Percentiles rank a stretch among this genome's conserved stretches.
phyloP scores from a whole-genome alignment of 1,140 invertebrate genomes.

The Zaprionus camerounensis region DNA sequence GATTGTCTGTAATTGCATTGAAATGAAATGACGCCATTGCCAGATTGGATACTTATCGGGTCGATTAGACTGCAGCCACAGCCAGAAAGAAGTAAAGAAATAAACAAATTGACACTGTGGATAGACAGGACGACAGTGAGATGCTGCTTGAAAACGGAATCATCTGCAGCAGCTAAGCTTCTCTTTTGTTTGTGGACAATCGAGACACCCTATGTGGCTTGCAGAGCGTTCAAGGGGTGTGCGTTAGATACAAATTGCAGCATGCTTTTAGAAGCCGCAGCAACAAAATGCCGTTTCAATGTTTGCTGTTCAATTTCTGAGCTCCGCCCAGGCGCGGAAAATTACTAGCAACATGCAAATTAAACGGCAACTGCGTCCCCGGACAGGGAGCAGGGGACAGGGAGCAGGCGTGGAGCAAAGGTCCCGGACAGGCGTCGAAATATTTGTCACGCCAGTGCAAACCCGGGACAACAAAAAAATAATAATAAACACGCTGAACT shows the following conservation, averaged over 20 bases:
- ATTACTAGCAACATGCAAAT: conserved; percentile 37
- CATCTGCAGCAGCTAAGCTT: no score
- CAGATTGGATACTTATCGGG: not conserved
- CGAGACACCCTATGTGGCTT: not conserved
- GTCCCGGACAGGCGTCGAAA: conserved; percentile 32
- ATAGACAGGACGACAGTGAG: no score
- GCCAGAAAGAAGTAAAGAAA: not conserved
- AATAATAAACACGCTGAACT: conserved; percentile 3
- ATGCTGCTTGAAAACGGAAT: no score
- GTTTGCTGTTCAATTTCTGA: conserved; percentile 24
- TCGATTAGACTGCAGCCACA: not conserved
- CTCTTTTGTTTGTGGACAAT: no score
- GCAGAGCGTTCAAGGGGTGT: not conserved
- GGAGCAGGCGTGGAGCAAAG: not conserved
- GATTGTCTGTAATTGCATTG: conserved; percentile 15
- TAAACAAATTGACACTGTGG: no score
- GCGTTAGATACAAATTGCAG: conserved; percentile 13
- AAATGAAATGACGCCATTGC: not conserved
- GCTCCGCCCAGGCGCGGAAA: conserved; percentile 22
- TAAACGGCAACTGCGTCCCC: not conserved
- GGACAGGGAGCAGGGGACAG: no score
- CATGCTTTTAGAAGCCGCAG: not conserved
- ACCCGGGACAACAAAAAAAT: conserved; percentile 29
- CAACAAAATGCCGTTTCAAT: conserved; percentile 11
- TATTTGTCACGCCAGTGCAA: conserved; percentile 50